A percentile compares a stretch with the other conserved stretches of the same genome.
phyloP scores from a whole-genome alignment of 2,797 vertebrate genomes.

The Dryobates pubescens region DNA sequence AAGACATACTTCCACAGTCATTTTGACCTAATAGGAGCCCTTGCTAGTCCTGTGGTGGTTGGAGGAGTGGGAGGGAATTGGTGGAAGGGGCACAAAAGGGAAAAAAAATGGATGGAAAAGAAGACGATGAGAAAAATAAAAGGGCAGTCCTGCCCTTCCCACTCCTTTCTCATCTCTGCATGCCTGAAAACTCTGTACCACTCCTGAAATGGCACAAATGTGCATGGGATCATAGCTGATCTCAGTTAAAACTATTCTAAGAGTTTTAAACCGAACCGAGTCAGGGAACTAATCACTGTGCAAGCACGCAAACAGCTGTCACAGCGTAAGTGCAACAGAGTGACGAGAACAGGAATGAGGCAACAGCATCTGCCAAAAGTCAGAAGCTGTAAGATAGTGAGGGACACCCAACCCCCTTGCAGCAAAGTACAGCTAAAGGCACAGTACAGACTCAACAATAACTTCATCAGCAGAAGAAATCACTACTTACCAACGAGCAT shows the following conservation, averaged over 20 bases:
- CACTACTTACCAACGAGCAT: conserved; percentile 95
- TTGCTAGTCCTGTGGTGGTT: background rate
- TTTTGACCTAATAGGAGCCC: background rate
- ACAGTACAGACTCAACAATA: accelerated
- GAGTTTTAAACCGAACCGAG: background rate
- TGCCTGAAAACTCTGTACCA: background rate
- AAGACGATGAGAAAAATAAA: background rate
- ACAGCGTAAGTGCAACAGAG: accelerated
- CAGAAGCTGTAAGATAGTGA: background rate
- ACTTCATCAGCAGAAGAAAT: background rate
- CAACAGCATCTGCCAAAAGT: background rate
- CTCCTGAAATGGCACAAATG: background rate
- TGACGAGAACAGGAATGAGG: background rate
- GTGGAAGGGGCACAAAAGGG: background rate
- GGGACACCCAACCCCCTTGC: background rate
- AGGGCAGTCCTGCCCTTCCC: background rate
- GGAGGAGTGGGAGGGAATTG: too few species aligned
- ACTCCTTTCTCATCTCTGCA: background rate
- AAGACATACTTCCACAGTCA: background rate
- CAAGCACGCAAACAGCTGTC: background rate
- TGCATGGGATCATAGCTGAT: background rate
- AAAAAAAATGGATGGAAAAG: accelerated
- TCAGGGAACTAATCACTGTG: background rate
- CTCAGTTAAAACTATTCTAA: background rate
- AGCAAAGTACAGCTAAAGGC: background rate